These are phyloP conservation scores for Hemistola chrysoprasaria DNA, from an alignment of 2,888 invertebrate genomes.

Conservation along the genomic window DNA sequence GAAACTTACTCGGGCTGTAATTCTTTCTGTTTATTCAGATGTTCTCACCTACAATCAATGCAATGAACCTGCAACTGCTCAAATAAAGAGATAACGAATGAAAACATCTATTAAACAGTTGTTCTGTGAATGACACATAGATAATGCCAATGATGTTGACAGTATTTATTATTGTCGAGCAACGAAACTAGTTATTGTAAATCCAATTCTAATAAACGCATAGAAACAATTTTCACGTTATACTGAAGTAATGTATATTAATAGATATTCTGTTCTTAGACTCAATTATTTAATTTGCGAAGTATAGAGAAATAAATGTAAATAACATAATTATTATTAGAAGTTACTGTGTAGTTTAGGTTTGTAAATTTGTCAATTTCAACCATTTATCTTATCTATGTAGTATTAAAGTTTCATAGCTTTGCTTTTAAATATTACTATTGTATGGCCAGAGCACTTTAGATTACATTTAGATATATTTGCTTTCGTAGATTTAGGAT, in stretches of 20 bases:
- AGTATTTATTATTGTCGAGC: no score
- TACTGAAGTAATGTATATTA: conserved; percentile 4
- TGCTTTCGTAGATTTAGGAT: conserved; percentile 61
- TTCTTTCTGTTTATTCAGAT: no score
- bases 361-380: conserved; percentile 76
- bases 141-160: no score
- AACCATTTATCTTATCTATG: conserved; percentile 55
- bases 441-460: conserved; percentile 53
- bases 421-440: conserved; percentile 52
- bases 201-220: background rate
- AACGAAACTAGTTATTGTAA: no score
- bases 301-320: conserved; percentile 46
- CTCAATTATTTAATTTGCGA: conserved; percentile 33
- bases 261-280: conserved; percentile 6
- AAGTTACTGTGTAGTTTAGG: conserved; percentile 54
- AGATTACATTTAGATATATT: conserved; percentile 43
- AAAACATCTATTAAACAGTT: no score
- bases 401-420: conserved; percentile 54
- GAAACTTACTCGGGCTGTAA: no score
- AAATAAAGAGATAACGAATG: no score
- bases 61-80: no score
- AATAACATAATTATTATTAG: conserved; percentile 37
- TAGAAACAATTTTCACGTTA: background rate
- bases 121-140: no score
- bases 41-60: no score